Evolutionary conservation across 2,113 vertebrate species (phyloP), one percentile per base, ranked within the genome.

Genomic region (Meleagris gallopavo): DNA sequence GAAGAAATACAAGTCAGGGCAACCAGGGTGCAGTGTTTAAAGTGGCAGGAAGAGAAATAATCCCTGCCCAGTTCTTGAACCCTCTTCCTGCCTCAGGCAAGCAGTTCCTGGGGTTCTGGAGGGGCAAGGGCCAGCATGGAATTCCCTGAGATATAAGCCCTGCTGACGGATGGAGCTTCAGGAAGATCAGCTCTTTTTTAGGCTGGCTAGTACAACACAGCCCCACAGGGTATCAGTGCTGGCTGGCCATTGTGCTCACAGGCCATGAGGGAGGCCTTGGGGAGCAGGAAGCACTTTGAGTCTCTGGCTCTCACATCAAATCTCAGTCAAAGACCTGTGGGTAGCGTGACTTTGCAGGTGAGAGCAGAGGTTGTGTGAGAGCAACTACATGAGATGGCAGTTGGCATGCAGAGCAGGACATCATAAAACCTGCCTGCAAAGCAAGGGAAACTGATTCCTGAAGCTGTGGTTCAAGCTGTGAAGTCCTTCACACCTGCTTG

Each of bases 221-320:
- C 21, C 9, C n/a, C 27, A 18, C 11, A 15, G 16, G 16, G 61
- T 16, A 38, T 29, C 24, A 71, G 18, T 34, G 52, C 7, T 6
- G 21, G 11, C 4, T 64, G 32, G 10, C n/a, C 21, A 9, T 15
- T 14, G 7, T 71, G 83, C 74, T 2, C 7, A 55, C 4, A 75
- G 3, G 11, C 45, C 0, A 0, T 0, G 0, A 32, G 41, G 10
- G 3, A 85, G 64, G 61, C 32, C 32, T 19, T 34, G 29, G 13
- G 7, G 7, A 29, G 16, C 43, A 69, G 22, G 38, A 60, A 79
- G 9, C 7, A 57, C 45, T 72, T 89, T 73, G 34, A 76, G 13
- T 22, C 17, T 61, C 9, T 25, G 32, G 8, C 19, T 46, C 34
- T 79, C 46, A 85, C 29, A 60, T 27, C 25, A 91, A 65, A 69